Evolutionary conservation across 2,888 invertebrate genomes (phyloP).

Genomic region (Pachycephus smyrnensis): DNA sequence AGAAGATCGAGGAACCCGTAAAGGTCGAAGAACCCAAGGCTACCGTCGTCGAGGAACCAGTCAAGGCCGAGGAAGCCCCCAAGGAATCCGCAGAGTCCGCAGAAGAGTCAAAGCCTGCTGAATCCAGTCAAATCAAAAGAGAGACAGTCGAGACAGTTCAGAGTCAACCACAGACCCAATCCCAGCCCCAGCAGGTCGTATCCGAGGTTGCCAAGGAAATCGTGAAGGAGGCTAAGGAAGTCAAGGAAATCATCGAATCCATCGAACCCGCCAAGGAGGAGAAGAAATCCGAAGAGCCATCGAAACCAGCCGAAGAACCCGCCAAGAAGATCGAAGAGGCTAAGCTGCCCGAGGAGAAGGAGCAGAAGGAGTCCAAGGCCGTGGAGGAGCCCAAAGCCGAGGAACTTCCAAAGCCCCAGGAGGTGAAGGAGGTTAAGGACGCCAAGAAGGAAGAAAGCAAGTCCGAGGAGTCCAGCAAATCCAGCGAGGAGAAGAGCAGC

Average conservation of each 20-base stretch:
- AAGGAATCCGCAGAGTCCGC: background rate
- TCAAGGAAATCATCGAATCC: background rate
- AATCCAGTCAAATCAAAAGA: slow-evolving; percentile 6
- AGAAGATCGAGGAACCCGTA: slow-evolving; percentile 15
- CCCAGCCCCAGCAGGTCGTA: background rate
- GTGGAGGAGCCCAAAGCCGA: slow-evolving; percentile 57
- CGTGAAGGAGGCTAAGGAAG: background rate
- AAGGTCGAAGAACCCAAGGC: slow-evolving; percentile 5
- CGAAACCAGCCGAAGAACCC: slow-evolving; percentile 54
- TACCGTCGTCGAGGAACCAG: background rate
- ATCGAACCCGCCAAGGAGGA: slow-evolving; percentile 11
- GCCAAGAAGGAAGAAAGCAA: slow-evolving; percentile 32
- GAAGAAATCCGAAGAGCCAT: slow-evolving; percentile 25
- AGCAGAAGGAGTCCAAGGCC: slow-evolving; percentile 52
- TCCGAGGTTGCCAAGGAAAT: slow-evolving; percentile 6
- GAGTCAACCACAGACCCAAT: background rate
- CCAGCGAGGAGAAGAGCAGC: slow-evolving; percentile 15
- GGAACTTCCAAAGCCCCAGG: slow-evolving; percentile 51
- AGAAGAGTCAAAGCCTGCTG: background rate
- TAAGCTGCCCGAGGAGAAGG: slow-evolving; percentile 36
- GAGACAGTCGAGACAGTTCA: background rate
- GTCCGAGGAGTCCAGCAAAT: slow-evolving; percentile 31
- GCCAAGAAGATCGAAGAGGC: slow-evolving; percentile 58
- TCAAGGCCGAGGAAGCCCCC: background rate
- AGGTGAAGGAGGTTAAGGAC: slow-evolving; percentile 51